Base-by-base conservation (phyloP, 2,797 vertebrate genomes). In the Champsocephalus gunnari region DNA sequence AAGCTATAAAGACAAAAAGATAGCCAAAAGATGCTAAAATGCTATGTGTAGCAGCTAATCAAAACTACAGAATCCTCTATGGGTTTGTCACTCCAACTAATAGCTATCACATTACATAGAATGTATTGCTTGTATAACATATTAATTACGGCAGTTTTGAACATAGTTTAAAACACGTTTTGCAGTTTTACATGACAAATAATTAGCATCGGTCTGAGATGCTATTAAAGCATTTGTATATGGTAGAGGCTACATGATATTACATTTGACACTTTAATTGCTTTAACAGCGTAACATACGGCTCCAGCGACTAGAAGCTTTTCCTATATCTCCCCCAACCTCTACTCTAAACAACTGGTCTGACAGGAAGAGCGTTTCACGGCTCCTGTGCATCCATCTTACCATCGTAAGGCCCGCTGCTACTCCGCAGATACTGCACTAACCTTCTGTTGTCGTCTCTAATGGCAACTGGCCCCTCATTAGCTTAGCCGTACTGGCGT, bases 401-500 rank as follows among this genome's bases (percentile, higher is more conserved):
- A 62, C 44, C 44, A 2, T 1, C 1, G 2, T 32, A 2, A 43
- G 47, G 14, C 17, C 21, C 50, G 28, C 49, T 62, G 51, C 13
- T 32, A 17, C 9, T 11, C 45, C 1, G 1, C 43, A 12, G 56
- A 7, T 38, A 45, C 47, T 19, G 49, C 21, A 32, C 60, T 71
- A 67, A 82, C 84, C 63, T 70, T 60, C 77, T 73, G 80, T n/a
- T 45, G 47, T 9, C 53, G 12, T 57, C 55, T 83, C 51, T 14
- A 38, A 61, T 65, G 50, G 12, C 38, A 32, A 17, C 53, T 21
- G 44, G 41, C 65, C 50, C 55, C 28, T 17, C 41, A 9, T 11
- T 58, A 17, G 17, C 61, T 54, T 24, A 56, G 21, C 43, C 17
- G 14, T 44, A 17, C 53, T 32, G 24, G 47, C 64, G 79, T 54